A percentile compares a stretch with the other conserved stretches of the same genome.
These are phyloP conservation scores for Lordiphosa collinella DNA, from an alignment of 1,140 invertebrate species.

Conservation along the genomic window DNA sequence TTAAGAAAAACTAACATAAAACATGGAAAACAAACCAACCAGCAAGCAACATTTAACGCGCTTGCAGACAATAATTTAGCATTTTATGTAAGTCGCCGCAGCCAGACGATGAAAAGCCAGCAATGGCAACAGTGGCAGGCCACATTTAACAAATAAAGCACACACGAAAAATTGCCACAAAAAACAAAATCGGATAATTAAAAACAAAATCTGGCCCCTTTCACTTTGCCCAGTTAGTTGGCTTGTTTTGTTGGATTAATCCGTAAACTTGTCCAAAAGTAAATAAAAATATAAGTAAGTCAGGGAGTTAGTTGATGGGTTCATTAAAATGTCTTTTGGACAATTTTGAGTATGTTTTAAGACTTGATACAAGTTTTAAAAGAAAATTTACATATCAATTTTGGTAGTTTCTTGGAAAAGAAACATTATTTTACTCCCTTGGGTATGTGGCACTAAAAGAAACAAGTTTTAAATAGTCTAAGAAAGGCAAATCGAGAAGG, in stretches of 20 bases:
- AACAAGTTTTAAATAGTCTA: too few relatives aligned
- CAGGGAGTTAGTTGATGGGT: too few relatives aligned
- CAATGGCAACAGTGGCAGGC: neutral
- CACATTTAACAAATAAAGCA: conserved; percentile 56
- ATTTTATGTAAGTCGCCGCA: conserved; percentile 47
- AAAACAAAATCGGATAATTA: conserved; percentile 13
- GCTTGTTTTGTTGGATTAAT: too few relatives aligned
- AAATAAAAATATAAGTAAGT: too few relatives aligned
- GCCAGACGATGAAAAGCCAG: conserved; percentile 44
- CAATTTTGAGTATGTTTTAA: too few relatives aligned
- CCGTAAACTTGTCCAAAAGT: too few relatives aligned
- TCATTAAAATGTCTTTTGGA: too few relatives aligned
- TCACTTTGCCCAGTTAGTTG: conserved; percentile 12
- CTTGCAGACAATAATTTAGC: conserved; percentile 42
- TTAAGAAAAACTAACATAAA: neutral
- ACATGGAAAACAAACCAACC: neutral
- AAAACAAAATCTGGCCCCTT: conserved; percentile 10
- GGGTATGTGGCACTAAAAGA: neutral
- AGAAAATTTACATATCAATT: too few relatives aligned
- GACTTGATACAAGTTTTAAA: too few relatives aligned
- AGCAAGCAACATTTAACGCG: conserved; percentile 25
- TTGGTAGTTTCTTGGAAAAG: neutral
- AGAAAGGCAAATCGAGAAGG: too few relatives aligned
- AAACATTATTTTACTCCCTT: neutral
- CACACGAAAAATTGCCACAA: conserved; percentile 24